A percentile compares a stretch with the other conserved stretches of the same genome.
These are phyloP conservation scores for Nomada fabriciana DNA, from an alignment of 2,888 invertebrate genomes.

Conservation along the genomic window DNA sequence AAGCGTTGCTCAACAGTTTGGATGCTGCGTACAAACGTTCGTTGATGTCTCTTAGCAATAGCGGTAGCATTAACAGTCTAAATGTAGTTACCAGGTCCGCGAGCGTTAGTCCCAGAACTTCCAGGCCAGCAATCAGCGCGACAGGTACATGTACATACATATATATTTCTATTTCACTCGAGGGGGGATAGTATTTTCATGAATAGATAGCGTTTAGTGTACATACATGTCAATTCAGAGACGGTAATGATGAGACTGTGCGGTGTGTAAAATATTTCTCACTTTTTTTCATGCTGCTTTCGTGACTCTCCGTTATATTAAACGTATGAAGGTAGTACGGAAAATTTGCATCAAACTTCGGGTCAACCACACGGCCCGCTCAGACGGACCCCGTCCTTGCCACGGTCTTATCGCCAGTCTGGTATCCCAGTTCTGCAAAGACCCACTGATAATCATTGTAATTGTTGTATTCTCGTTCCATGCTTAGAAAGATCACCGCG, in stretches of 20 bases:
- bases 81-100: constrained; percentile 83
- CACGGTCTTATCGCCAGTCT: constrained; percentile 87
- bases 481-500: constrained; percentile 46
- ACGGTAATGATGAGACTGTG: constrained; percentile 18
- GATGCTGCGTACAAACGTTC: constrained; percentile 91
- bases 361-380: constrained; percentile 84
- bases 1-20: constrained; percentile 91
- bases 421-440: constrained; percentile 87
- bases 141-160: constrained; percentile 82
- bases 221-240: constrained; percentile 28
- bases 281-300: constrained; percentile 81
- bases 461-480: constrained; percentile 68
- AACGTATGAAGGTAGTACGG: constrained; percentile 86
- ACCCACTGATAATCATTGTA: constrained; percentile 83
- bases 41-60: constrained; percentile 87
- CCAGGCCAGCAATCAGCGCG: constrained; percentile 83
- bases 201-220: constrained; percentile 4
- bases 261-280: constrained; percentile 64
- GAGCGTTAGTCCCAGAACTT: constrained; percentile 82
- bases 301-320: constrained; percentile 74
- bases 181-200: not conserved
- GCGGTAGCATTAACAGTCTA: constrained; percentile 86
- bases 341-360: constrained; percentile 85
- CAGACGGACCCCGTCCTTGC: constrained; percentile 87
- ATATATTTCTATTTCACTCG: not conserved